Percentiles rank a stretch among this genome's conserved stretches.
phyloP scores from a whole-genome alignment of 2,888 invertebrate species.

The Athetis lepigone region DNA sequence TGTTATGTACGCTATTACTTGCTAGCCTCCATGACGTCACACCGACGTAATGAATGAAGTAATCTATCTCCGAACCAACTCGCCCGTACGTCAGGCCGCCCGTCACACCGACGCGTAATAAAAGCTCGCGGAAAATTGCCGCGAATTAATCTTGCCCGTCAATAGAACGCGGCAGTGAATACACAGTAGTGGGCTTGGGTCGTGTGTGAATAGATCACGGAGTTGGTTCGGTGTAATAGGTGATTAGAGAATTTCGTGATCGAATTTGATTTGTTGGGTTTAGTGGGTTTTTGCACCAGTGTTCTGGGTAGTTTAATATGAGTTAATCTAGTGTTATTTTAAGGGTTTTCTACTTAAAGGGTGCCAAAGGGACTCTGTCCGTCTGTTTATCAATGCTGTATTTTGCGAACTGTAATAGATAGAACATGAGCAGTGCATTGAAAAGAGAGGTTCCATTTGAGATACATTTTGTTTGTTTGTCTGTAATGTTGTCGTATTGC shows the following conservation, averaged over 20 bases:
- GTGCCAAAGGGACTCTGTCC: no score
- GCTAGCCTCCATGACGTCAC: slow-evolving; percentile 46
- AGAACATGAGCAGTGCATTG: no score
- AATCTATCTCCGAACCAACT: slow-evolving; percentile 58
- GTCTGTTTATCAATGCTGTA: no score
- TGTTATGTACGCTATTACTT: slow-evolving; percentile 51
- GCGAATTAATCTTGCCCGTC: slow-evolving; percentile 54
- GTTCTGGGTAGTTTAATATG: neutral
- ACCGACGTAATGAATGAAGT: slow-evolving; percentile 62
- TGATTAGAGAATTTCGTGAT: slow-evolving; percentile 24
- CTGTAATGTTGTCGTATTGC: no score
- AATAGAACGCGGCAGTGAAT: slow-evolving; percentile 48
- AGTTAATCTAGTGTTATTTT: slow-evolving; percentile 11
- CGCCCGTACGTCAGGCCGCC: slow-evolving; percentile 48
- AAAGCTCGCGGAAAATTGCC: slow-evolving; percentile 51
- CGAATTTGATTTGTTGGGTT: slow-evolving; percentile 23
- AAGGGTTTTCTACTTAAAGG: no score
- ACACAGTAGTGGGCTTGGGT: slow-evolving; percentile 31
- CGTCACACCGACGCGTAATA: slow-evolving; percentile 60
- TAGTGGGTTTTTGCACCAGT: slow-evolving; percentile 16
- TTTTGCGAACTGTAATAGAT: no score
- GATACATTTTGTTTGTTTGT: no score
- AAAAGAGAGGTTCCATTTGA: no score
- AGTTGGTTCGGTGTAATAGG: slow-evolving; percentile 29
- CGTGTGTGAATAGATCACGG: slow-evolving; percentile 26